Base-by-base conservation (phyloP, 1,140 invertebrate genomes). In the Drosophila gunungcola region DNA sequence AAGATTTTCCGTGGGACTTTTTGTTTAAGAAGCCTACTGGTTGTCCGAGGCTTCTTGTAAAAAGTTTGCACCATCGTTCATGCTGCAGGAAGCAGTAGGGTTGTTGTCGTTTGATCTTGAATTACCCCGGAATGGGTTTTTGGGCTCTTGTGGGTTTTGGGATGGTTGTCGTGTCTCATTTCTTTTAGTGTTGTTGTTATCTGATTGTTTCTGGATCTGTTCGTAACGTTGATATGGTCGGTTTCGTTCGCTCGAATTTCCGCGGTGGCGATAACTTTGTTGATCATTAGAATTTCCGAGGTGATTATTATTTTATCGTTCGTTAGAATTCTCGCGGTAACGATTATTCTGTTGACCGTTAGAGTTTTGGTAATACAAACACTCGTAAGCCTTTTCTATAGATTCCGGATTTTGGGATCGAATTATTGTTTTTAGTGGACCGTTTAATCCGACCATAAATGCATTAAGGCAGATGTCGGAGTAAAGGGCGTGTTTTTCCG, bases 121-220 rank as follows among this genome's bases (percentile, higher is more conserved):
- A 38, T 52, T 52, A 36, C 11, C 4, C 4, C 16, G 49, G 29
- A 36, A 52, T 36, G 49, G 49, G 49, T 13, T 52, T 52, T 11
- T 52, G 49, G 13, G 2, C 36, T 11, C 32, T 4, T 42, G 39
- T 32, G 25, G 38, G 10, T 42, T 55, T 42, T 32, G 25, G 25
- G 53, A 16, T 13, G 3, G n/a, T 32, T 55, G 53, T 16, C 53
- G 25, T 3, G 53, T 42, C 0, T 12, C 54, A n/a, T 43, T 21
- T 16, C 12, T 36, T 29, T 9, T 36, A 36, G 36, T 9, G 49
- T 36, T 43, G 4, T 43, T 56, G 13, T 9, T 55, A 5, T 4
- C n/a, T 16, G 53, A 42, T 55, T 55, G 38, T 43, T 5, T 56
- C 54, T 43, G 54, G 1, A 43, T 56, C 27, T 56, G 54, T 41